phyloP scores from a whole-genome alignment of 2,797 vertebrate species.

The Acipenser transmontanus region DNA sequence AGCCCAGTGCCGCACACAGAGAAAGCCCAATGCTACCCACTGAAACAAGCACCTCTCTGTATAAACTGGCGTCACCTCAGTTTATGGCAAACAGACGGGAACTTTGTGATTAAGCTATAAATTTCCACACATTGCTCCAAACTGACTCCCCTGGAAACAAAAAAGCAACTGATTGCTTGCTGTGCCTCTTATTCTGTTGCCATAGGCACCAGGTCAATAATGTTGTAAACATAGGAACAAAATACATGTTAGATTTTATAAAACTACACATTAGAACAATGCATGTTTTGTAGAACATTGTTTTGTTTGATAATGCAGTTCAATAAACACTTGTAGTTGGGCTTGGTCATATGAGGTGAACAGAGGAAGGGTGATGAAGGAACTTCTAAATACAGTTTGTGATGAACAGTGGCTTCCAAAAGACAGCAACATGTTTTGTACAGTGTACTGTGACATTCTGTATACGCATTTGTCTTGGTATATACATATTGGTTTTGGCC shows the following conservation, averaged over 20 bases:
- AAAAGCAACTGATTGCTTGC: slow-evolving; percentile 32
- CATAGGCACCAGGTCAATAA: slow-evolving; percentile 33
- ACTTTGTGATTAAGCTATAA: slow-evolving; percentile 41
- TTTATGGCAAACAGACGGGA: slow-evolving; percentile 43
- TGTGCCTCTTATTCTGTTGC: slow-evolving; percentile 39
- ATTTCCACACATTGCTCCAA: slow-evolving; percentile 39
- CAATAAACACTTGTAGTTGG: slow-evolving; percentile 21
- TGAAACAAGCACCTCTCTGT: slow-evolving; percentile 62
- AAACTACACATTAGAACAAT: slow-evolving; percentile 15
- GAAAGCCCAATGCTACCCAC: slow-evolving; percentile 21
- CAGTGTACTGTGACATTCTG: too few species aligned
- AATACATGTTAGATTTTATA: slow-evolving; percentile 14
- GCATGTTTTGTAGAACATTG: slow-evolving; percentile 22
- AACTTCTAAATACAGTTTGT: too few species aligned
- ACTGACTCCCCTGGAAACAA: slow-evolving; percentile 38
- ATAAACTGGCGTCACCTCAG: slow-evolving; percentile 52
- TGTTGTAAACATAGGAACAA: slow-evolving; percentile 33
- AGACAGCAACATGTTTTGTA: too few species aligned
- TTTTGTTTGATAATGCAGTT: slow-evolving; percentile 16
- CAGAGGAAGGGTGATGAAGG: not conserved
- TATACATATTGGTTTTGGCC: too few species aligned
- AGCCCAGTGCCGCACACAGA: slow-evolving; percentile 48
- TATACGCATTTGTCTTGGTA: too few species aligned
- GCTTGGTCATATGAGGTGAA: slow-evolving; percentile 27
- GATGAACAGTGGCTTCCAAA: too few species aligned